phyloP scores from a whole-genome alignment of 1,140 invertebrate species.

The Caenorhabditis brenneri region DNA sequence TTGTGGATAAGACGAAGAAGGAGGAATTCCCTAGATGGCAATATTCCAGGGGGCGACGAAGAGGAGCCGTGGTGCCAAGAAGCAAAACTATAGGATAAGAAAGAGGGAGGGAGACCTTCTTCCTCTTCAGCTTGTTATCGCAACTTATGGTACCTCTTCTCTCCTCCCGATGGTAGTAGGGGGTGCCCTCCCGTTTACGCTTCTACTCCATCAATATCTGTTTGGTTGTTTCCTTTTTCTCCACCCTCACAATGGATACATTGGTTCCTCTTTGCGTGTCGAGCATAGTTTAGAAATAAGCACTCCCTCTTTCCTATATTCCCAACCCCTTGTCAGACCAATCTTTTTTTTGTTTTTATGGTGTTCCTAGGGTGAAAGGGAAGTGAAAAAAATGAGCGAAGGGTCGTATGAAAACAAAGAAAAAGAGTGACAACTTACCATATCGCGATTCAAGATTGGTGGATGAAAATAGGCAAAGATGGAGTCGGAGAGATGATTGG shows the following conservation, averaged over 20 bases:
- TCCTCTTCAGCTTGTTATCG: not conserved
- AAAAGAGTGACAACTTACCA: not conserved
- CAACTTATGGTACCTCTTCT: slow-evolving; percentile 31
- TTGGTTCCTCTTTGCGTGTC: not conserved
- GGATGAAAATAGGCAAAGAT: not conserved
- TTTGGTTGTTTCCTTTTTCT: not conserved
- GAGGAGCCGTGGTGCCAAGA: not conserved
- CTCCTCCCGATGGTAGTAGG: not conserved
- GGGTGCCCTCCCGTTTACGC: too few relatives aligned
- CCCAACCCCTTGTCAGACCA: not conserved
- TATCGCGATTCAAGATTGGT: not conserved
- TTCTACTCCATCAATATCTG: slow-evolving; percentile 20
- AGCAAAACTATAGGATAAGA: not conserved
- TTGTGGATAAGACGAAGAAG: not conserved
- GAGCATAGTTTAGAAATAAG: slow-evolving; percentile 29
- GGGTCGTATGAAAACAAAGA: not conserved
- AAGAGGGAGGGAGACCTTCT: too few relatives aligned
- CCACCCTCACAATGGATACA: not conserved
- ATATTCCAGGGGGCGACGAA: not conserved
- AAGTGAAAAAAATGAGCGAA: not conserved
- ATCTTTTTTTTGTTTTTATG: not conserved
- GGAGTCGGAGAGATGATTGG: not conserved
- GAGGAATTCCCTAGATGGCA: slow-evolving; percentile 1
- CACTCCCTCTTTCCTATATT: not conserved
- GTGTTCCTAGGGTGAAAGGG: not conserved